Percentiles rank a stretch among this genome's conserved stretches.
phyloP scores from a whole-genome alignment of 2,113 vertebrate genomes.

The Hyaena hyaena region DNA sequence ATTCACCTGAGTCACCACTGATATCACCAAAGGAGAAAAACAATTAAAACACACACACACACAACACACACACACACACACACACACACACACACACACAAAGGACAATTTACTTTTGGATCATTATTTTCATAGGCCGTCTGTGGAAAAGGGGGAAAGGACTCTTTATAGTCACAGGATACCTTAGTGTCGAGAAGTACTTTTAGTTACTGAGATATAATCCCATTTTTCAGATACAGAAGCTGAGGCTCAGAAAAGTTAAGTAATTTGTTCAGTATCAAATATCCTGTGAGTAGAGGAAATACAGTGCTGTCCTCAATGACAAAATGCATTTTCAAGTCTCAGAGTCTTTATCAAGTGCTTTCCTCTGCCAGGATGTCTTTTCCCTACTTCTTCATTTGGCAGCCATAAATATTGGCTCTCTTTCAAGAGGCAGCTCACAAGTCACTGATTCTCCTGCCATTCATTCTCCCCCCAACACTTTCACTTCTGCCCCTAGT shows the following conservation, averaged over 20 bases:
- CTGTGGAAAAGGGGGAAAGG: not conserved
- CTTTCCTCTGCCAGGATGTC: not conserved
- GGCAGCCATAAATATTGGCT: not conserved
- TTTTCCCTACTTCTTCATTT: not conserved
- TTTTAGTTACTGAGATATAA: not conserved
- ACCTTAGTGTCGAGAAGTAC: not conserved
- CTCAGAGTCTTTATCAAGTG: not conserved
- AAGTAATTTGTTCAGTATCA: not conserved
- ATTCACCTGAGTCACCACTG: not conserved
- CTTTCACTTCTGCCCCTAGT: not conserved
- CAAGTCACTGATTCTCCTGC: not conserved
- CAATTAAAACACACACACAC: not conserved
- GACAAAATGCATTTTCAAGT: not conserved
- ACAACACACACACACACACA: too few relatives aligned
- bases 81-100: not conserved
- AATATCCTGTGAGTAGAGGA: not conserved
- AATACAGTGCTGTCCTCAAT: not conserved
- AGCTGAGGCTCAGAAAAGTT: not conserved
- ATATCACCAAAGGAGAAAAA: not conserved
- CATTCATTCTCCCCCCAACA: not conserved
- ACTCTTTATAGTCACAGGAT: not conserved
- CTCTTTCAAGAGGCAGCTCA: not conserved
- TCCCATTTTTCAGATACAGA: not conserved
- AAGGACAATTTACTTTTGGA: not conserved
- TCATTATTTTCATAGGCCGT: not conserved